These are phyloP conservation scores for Ceratotherium simum DNA, from an alignment of 2,113 vertebrate genomes.

Conservation along the genomic window DNA sequence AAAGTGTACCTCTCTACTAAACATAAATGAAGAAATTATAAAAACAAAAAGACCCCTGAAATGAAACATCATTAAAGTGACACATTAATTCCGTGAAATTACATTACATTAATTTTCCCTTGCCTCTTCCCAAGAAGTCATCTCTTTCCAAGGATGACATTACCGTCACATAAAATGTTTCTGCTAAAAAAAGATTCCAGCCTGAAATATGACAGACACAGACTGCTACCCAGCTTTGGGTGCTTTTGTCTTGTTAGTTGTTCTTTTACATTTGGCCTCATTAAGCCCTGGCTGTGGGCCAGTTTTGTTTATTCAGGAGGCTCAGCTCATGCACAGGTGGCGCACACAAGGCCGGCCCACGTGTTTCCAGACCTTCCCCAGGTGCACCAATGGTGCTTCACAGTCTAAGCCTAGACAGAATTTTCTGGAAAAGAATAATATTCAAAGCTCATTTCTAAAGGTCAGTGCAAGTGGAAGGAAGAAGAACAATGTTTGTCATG, in stretches of 20 bases:
- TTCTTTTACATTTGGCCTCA: not conserved
- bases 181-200: not conserved
- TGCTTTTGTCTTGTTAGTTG: not conserved
- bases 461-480: not conserved
- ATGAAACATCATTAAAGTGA: conserved; percentile 20
- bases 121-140: not conserved
- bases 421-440: not conserved
- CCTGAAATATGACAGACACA: not conserved
- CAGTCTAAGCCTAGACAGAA: not conserved
- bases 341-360: not conserved
- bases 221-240: not conserved
- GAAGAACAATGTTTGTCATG: not conserved
- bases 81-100: conserved; percentile 28
- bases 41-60: not conserved
- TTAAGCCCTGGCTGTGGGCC: not conserved
- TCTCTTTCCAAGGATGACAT: conserved; percentile 57
- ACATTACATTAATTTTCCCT: not conserved
- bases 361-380: not conserved
- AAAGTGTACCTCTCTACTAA: conserved; percentile 27
- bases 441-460: not conserved
- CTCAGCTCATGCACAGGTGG: not conserved
- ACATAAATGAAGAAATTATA: conserved; percentile 25
- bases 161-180: not conserved
- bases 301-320: not conserved
- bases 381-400: not conserved